phyloP scores from a whole-genome alignment of 2,797 vertebrate genomes.

The Aselliscus stoliczkanus region DNA sequence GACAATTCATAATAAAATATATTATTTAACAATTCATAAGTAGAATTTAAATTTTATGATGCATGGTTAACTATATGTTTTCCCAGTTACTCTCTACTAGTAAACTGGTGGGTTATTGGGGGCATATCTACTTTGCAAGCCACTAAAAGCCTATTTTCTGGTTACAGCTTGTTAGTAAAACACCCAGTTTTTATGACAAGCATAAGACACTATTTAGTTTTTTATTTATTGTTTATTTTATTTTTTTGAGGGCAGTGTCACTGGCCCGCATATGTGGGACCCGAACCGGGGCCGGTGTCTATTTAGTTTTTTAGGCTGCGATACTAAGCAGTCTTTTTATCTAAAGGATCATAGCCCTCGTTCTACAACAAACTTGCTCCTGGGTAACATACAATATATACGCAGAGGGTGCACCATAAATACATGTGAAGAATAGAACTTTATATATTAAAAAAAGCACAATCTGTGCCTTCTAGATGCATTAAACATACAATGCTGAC shows the following conservation, averaged over 20 bases:
- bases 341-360: not conserved
- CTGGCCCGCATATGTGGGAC: no score
- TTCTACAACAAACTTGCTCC: not conserved
- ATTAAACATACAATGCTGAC: not conserved
- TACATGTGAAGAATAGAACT: not conserved
- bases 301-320: no score
- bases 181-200: not conserved
- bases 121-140: not conserved
- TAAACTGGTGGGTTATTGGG: not conserved
- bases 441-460: not conserved
- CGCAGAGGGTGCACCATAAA: not conserved
- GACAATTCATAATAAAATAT: not conserved
- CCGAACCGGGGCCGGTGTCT: no score
- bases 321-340: not conserved
- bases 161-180: not conserved
- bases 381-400: not conserved
- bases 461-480: not conserved
- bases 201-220: not conserved
- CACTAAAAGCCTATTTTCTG: not conserved
- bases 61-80: not conserved
- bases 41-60: not conserved
- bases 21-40: not conserved
- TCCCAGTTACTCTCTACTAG: not conserved
- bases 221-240: no score
- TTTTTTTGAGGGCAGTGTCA: no score